Percentiles rank a stretch among this genome's conserved stretches.
Evolutionary conservation across 2,797 vertebrate species (phyloP).

Genomic region (Microctenopoma steveboyesi): DNA sequence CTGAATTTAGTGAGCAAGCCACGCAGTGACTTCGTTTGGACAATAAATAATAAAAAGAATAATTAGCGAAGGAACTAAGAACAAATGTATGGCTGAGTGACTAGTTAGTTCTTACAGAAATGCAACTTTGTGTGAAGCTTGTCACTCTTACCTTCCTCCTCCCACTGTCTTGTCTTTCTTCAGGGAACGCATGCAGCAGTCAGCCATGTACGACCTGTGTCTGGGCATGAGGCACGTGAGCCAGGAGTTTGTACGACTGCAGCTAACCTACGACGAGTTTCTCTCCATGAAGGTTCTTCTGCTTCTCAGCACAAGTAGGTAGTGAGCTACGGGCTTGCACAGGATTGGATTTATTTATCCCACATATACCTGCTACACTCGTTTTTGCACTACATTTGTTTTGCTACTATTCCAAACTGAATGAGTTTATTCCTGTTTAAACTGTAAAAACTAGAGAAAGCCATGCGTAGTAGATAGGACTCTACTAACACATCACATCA

Average conservation of each 20-base stretch:
- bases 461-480: neutral
- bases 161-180: conserved; percentile 32
- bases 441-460: conserved; percentile 5
- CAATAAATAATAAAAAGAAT: conserved; percentile 6
- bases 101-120: neutral
- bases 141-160: neutral
- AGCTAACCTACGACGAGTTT: conserved; percentile 97
- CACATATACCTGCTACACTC: neutral
- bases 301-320: conserved; percentile 95
- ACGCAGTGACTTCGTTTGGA: conserved; percentile 17
- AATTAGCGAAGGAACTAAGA: conserved; percentile 7
- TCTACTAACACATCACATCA: neutral
- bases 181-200: conserved; percentile 98
- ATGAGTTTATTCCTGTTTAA: neutral
- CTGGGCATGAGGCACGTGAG: conserved; percentile 98
- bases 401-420: neutral
- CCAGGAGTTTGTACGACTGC: conserved; percentile 95
- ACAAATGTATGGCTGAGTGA: neutral
- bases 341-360: conserved; percentile 11
- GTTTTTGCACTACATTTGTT: neutral
- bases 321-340: conserved; percentile 8
- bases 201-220: conserved; percentile 98
- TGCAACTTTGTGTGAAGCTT: neutral
- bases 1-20: conserved; percentile 39
- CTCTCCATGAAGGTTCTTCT: conserved; percentile 98